A percentile compares a stretch with the other conserved stretches of the same genome.
Conservation (phyloP, 2,888 invertebrate species). For the Thymelicus acteon region DNA sequence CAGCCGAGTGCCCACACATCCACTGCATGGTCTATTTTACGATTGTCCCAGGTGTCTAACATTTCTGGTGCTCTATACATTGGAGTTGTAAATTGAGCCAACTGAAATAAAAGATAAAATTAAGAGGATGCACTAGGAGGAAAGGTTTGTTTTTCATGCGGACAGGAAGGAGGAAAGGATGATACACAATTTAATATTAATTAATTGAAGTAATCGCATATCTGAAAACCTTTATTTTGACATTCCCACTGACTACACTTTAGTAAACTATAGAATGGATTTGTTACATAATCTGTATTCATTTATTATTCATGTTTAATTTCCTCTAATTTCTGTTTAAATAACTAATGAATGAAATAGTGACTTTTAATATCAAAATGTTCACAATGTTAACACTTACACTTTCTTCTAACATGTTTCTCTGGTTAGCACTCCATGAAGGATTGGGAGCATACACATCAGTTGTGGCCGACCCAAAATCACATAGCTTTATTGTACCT, state of each 20-base stretch:
- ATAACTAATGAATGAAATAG: too few species aligned
- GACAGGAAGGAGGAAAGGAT: too few species aligned
- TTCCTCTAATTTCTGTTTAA: too few species aligned
- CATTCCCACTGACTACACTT: too few species aligned
- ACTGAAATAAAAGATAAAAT: constrained; percentile 71
- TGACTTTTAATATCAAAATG: background rate
- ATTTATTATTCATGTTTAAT: too few species aligned
- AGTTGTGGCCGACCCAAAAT: constrained; percentile 97
- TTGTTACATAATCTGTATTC: too few species aligned
- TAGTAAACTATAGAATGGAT: too few species aligned
- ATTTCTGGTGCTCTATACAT: constrained; percentile 99
- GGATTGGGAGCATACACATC: constrained; percentile 92
- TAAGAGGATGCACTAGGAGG: background rate
- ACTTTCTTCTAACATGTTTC: constrained; percentile 96
- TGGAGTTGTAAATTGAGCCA: constrained; percentile 93
- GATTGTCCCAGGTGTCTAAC: constrained; percentile 98
- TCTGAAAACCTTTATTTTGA: too few species aligned
- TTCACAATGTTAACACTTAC: constrained; percentile 74
- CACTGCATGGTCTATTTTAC: constrained; percentile 94
- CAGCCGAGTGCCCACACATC: constrained; percentile 99
- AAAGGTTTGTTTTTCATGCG: too few species aligned
- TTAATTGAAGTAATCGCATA: too few species aligned
- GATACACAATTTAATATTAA: too few species aligned
- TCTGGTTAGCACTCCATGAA: constrained; percentile 96
- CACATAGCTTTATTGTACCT: constrained; percentile 95